These are phyloP conservation scores for Orthosia cruda DNA, from an alignment of 2,888 invertebrate species.

Conservation along the genomic window DNA sequence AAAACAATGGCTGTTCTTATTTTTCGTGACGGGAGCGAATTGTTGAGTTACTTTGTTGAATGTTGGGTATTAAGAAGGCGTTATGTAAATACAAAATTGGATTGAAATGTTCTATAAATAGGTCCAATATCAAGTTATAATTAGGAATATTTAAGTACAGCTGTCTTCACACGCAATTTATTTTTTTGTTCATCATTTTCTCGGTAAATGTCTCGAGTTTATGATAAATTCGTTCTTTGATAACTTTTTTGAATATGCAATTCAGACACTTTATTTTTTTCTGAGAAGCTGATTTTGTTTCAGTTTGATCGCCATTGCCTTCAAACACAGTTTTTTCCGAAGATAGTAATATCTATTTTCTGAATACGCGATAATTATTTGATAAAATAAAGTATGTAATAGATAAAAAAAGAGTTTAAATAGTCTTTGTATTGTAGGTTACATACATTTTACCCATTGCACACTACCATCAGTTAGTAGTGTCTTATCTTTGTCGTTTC, in stretches of 20 bases:
- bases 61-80: not conserved
- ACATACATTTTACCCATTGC: slow-evolving; percentile 35
- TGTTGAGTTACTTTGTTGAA: slow-evolving; percentile 44
- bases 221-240: slow-evolving; percentile 9
- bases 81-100: slow-evolving; percentile 33
- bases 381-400: not conserved
- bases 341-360: not conserved
- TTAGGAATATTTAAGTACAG: not conserved
- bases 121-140: not conserved
- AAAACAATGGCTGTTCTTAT: slow-evolving; percentile 47
- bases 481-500: slow-evolving; percentile 60
- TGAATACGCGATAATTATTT: not conserved
- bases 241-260: slow-evolving; percentile 16
- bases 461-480: slow-evolving; percentile 50
- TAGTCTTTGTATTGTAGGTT: slow-evolving; percentile 1
- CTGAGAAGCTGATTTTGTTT: not conserved
- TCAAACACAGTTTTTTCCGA: not conserved
- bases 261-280: not conserved
- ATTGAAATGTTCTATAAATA: slow-evolving; percentile 27
- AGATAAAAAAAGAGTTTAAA: slow-evolving; percentile 12
- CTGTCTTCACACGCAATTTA: slow-evolving; percentile 8
- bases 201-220: slow-evolving; percentile 19
- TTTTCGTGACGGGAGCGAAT: slow-evolving; percentile 45
- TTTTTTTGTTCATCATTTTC: slow-evolving; percentile 12
- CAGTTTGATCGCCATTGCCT: not conserved